Base-by-base conservation (phyloP, 2,888 invertebrate genomes). In the Plagiodera versicolora region DNA sequence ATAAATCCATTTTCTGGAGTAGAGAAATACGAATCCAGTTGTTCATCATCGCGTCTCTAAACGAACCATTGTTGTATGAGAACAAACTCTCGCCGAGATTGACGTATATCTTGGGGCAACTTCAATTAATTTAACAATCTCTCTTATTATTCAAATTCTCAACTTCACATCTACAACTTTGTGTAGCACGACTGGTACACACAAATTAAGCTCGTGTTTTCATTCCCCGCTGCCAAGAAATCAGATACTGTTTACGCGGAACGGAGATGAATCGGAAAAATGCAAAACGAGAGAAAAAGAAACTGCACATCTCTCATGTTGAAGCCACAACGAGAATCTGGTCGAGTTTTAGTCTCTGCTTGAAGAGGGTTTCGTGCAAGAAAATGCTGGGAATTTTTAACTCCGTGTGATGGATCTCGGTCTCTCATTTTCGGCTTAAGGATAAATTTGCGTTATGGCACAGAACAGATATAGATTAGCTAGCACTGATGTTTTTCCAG, bases 161-260 rank as follows among this genome's bases (percentile, higher is more conserved):
- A 52, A 52, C 39, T 52, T 52, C 20, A 32, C 20, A 39, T 52
- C 19, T 17, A 35, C 28, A 39, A 52, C 35, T 52, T 52, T 39
- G 39, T 20, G 39, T 6, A 20, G 52, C 52, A 52, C 16, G 51
- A 10, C n/a, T 52, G 14, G 18, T 52, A 14, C 39, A 35, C 24
- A 52, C 35, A 39, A 49, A 49, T 30, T 30, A 17, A 16, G 49
- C 30, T 14, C 16, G n/a, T 52, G 51, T 35, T 35, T 52, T 52
- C 18, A 19, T 16, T 51, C 19, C 10, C 16, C 1, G 51, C 19
- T 39, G 39, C 39, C 39, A 39, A 52, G 39, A 20, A 35, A 39
- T 39, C 51, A 14, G 6, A n/a, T 24, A 18, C 30, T 17, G 19
- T 51, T 51, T 30, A 32, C 17, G 24, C 20, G 24, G 11, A 24